Evolutionary conservation across 2,113 vertebrate genomes (phyloP), one percentile per base, ranked within the genome.

Genomic region (Pachypanchax playfairii): DNA sequence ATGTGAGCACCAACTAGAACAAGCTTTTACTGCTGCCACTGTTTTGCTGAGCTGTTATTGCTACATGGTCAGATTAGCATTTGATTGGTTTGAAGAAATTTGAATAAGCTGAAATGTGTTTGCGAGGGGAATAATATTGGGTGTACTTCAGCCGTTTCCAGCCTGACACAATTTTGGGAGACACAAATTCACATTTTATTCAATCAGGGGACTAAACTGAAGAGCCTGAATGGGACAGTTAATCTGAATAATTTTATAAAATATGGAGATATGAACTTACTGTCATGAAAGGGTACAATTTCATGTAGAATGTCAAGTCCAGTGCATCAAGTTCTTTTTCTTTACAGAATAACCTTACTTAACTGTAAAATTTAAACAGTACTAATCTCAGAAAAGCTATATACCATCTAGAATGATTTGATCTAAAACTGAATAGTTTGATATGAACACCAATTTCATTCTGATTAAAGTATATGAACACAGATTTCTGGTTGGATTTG

Each of bases 401-500:
- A n/a, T 21, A 39, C 39, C 38, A n/a, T 55, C n/a, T 24, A 15
- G 18, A 42, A 50, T 14, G n/a, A 36, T 3, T 15, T 39, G 14
- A 17, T n/a, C 4, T 17, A 39, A 17, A 4, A 4, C 6, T 39
- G 36, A 39, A 39, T 39, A 39, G 4, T 39, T 5, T 17, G 36
- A 39, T 15, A 36, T 39, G 15, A 39, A 26, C 20, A 41, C 17
- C 47, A 41, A 55, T 59, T 20, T 36, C 33, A 53, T 29, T 48
- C 25, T 39, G 18, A 43, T 10, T 42, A 48, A 50, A 65, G n/a
- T 29, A 50, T 52, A 10, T 35, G 54, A 48, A 39, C 44, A 67
- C 35, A 26, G 25, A 54, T 70, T 64, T 68, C 26, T 10, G 14
- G 25, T n/a, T 73, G 28, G 64, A 55, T 67, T 60, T 31, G 62